Percentiles rank a stretch among this genome's conserved stretches.
Evolutionary conservation across 2,797 vertebrate genomes (phyloP).

Genomic region (Lithobates pipiens): DNA sequence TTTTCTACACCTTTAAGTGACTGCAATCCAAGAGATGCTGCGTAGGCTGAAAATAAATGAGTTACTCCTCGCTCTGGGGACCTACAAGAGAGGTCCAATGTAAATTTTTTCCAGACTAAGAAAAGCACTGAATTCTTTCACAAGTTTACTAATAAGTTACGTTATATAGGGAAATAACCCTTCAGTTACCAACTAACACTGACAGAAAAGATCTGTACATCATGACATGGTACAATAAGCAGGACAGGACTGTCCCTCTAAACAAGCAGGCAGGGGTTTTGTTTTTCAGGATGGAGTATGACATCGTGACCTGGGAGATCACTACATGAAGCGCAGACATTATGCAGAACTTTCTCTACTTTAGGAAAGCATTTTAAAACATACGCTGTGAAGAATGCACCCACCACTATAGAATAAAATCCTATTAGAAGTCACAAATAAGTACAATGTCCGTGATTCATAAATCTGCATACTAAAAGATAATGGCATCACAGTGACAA

Average conservation of each 20-base stretch:
- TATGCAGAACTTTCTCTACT: neutral
- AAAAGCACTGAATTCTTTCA: constrained; percentile 1
- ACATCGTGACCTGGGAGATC: neutral
- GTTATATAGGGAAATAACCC: neutral
- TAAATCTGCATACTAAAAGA: no score
- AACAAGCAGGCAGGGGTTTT: neutral
- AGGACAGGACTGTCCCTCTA: neutral
- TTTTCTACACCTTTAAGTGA: constrained; percentile 4
- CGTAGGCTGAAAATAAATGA: neutral
- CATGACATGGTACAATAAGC: neutral
- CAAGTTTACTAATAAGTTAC: constrained; percentile 18
- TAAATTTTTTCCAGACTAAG: neutral
- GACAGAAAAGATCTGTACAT: neutral
- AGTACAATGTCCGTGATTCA: neutral
- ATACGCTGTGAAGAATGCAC: neutral
- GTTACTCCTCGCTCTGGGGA: neutral
- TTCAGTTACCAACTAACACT: neutral
- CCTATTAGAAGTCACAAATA: neutral
- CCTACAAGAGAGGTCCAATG: neutral
- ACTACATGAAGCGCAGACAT: neutral
- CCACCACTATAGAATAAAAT: no score
- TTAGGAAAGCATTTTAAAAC: neutral
- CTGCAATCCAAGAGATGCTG: neutral
- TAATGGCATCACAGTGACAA: no score
- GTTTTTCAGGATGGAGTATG: neutral